A percentile compares a stretch with the other conserved stretches of the same genome.
Conservation (phyloP, 1,140 invertebrate species). For the Drosophila kikkawai region DNA sequence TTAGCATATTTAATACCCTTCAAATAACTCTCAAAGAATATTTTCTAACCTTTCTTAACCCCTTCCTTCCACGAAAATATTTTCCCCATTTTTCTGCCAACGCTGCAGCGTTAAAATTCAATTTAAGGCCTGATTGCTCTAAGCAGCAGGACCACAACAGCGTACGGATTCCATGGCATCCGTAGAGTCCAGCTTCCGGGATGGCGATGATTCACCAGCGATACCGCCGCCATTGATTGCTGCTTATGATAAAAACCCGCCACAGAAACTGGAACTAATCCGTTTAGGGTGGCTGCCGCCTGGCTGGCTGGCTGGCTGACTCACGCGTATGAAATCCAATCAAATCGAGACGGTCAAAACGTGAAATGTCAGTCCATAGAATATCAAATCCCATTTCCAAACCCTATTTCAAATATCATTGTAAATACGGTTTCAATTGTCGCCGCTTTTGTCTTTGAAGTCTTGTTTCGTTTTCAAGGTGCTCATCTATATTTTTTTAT, state of each 20-base stretch:
- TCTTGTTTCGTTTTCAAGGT: slow-evolving; percentile 25
- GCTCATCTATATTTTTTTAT: slow-evolving; percentile 7
- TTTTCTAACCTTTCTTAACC: background rate
- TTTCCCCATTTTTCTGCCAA: slow-evolving; percentile 21
- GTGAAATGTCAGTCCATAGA: slow-evolving; percentile 39
- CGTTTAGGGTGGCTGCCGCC: slow-evolving; percentile 15
- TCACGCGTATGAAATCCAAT: slow-evolving; percentile 17
- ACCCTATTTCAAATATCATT: slow-evolving; percentile 1
- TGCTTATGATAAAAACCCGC: slow-evolving; percentile 19
- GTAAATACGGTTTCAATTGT: slow-evolving; percentile 11
- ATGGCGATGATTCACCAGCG: slow-evolving; percentile 26
- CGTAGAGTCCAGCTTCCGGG: slow-evolving; percentile 21
- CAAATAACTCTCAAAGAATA: background rate
- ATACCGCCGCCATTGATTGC: slow-evolving; percentile 10
- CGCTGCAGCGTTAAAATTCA: slow-evolving; percentile 55
- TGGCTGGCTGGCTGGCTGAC: slow-evolving; percentile 7
- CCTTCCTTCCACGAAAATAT: background rate
- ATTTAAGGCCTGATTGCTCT: slow-evolving; percentile 48
- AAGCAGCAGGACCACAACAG: slow-evolving; percentile 33
- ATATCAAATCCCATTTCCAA: slow-evolving; percentile 16
- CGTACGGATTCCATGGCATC: slow-evolving; percentile 6
- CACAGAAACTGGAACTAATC: slow-evolving; percentile 32
- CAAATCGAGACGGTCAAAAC: slow-evolving; percentile 27
- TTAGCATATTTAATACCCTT: background rate
- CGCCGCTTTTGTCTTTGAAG: slow-evolving; percentile 5